Evolutionary conservation across 1,140 invertebrate genomes (phyloP).

Genomic region (Dolichoris vasculosae): DNA sequence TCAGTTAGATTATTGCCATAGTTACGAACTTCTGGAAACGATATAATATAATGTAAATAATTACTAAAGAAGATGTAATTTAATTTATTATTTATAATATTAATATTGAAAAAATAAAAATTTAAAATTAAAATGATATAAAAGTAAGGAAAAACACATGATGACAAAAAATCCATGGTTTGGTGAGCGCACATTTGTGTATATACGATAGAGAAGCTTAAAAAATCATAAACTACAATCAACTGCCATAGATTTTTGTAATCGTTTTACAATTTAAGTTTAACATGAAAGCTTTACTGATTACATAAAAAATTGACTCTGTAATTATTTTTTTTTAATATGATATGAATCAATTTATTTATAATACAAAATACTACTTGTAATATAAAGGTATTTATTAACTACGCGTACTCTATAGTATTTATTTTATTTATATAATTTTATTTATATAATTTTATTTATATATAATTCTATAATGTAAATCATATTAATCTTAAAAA

Average conservation of each 20-base stretch:
- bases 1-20: neutral
- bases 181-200: neutral
- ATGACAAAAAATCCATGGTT: constrained; percentile 9
- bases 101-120: neutral
- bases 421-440: too few species aligned
- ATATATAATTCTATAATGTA: too few species aligned
- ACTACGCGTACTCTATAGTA: too few species aligned
- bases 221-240: neutral
- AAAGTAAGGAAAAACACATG: neutral
- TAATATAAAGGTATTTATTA: too few species aligned
- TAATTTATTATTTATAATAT: neutral
- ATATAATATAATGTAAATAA: neutral
- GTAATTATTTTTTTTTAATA: too few species aligned
- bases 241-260: constrained; percentile 11
- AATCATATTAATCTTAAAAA: too few species aligned
- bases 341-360: too few species aligned
- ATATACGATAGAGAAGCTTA: neutral
- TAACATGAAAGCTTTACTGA: neutral
- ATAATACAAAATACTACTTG: too few species aligned
- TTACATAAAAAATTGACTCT: neutral
- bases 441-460: too few species aligned
- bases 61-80: neutral
- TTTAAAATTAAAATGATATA: neutral
- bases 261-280: constrained; percentile 6
- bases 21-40: constrained; percentile 7